Base-by-base conservation (phyloP, 2,113 vertebrate species). In the Lamprotornis superbus region DNA sequence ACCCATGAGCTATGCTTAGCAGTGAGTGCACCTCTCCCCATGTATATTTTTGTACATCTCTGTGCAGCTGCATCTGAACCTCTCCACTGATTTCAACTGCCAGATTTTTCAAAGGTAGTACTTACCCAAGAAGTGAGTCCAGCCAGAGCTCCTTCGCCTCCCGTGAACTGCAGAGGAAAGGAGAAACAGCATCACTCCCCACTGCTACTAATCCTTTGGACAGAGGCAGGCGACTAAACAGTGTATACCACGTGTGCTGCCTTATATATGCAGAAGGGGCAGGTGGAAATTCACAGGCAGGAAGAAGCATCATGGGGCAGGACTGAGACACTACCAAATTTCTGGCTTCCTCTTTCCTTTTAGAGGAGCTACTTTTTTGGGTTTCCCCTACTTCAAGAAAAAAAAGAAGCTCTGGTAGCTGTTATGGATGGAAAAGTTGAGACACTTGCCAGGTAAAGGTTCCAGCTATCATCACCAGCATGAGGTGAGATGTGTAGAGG, bases 221-320 rank as follows among this genome's bases (percentile, higher is more conserved):
- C 11, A 18, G 73, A 22, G 64, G 78, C 79, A 59, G 64, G 79
- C 93, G 21, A 97, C 93, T 97, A 98, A 98, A 73, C 79, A 47
- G 35, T 74, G 71, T 42, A 12, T 42, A 56, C 63, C 78, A 89
- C 87, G 9, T 96, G 55, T 89, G 33, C 89, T 85, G 97, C 96
- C 73, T 98, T 99, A 98, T 97, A 97, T 97, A 93, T 3, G 94
- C 80, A 95, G 69, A 68, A 97, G 87, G 81, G 95, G 98, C 90
- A 98, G 97, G 97, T 98, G 98, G 98, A 99, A 99, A 98, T 93
- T 98, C 95, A 97, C 94, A 95, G 97, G 96, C 98, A 99, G 99
- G 99, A 99, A 99, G 97, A 90, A 95, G 76, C 98, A 97, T 99
- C 98, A 99, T 71, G 98, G 98, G 96, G 96, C 95, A 97, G 97